These are phyloP conservation scores for Chiloscyllium punctatum DNA, from an alignment of 2,797 vertebrate genomes.

Conservation along the genomic window DNA sequence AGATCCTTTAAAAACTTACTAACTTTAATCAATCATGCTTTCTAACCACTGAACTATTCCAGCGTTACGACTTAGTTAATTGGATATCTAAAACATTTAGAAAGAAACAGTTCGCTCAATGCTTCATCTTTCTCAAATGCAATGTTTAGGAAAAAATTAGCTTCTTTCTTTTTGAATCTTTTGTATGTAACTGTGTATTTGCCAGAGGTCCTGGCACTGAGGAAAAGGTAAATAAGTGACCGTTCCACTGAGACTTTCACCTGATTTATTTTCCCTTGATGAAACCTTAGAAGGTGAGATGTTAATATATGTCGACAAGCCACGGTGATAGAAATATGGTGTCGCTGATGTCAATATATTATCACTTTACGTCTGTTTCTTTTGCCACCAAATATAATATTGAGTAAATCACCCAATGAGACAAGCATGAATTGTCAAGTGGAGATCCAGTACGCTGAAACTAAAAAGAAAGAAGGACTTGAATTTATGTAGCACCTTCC, in stretches of 20 bases:
- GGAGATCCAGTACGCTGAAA: not conserved
- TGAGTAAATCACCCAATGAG: not conserved
- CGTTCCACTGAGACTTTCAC: not conserved
- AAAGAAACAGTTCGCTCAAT: not conserved
- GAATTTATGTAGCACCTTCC: not conserved
- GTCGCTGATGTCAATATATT: constrained; percentile 16
- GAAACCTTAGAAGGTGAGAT: constrained; percentile 26
- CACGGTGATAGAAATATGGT: constrained; percentile 27
- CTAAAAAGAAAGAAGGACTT: not conserved
- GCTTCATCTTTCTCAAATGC: not conserved
- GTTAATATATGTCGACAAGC: constrained; percentile 30
- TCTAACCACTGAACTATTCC: not conserved
- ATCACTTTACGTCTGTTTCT: not conserved
- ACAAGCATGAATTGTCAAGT: not conserved
- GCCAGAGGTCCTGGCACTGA: not conserved
- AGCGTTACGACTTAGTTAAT: not conserved
- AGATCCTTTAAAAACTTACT: not conserved
- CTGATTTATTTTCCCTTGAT: constrained; percentile 1
- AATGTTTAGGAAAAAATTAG: not conserved
- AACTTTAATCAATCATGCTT: not conserved
- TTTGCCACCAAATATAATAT: not conserved
- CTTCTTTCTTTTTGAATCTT: constrained; percentile 11
- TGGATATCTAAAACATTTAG: not conserved
- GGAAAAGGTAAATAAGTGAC: constrained; percentile 22
- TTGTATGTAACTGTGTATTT: not conserved